Base-by-base conservation (phyloP, 2,888 invertebrate species). In the Plutella xylostella region DNA sequence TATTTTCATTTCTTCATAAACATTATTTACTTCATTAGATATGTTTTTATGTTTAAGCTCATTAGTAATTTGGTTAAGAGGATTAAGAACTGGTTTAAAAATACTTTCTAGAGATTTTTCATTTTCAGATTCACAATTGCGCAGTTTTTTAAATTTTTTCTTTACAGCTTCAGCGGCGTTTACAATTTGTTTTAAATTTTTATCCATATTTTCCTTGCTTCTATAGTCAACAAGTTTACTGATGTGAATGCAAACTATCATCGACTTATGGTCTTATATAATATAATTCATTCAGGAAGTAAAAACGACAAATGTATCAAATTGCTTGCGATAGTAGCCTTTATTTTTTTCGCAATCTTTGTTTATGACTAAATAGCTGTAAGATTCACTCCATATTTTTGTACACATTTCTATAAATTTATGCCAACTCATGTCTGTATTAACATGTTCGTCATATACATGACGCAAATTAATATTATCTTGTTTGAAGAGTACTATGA, bases 361-460 rank as follows among this genome's bases (percentile, higher is more conserved):
- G n/a, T n/a, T n/a, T n/a, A n/a, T n/a, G n/a, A n/a, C n/a, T n/a
- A n/a, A n/a, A n/a, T n/a, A n/a, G n/a, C n/a, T n/a, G n/a, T n/a
- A 40, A 9, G 43, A 41, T 14, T 47, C 37, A 9, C 19, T 21
- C 47, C 48, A 48, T 20, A 22, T 20, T 22, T 35, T 11, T 12
- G 19, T 18, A 15, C 43, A 43, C 21, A 43, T 17, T 28, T 48
- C 14, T n/a, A 41, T 49, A 30, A 56, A 55, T 15, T 44, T 11
- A 12, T 41, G 30, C 46, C 44, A 56, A 52, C 53, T n/a, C n/a
- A n/a, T n/a, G n/a, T n/a, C n/a, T n/a, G n/a, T n/a, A n/a, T n/a
- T n/a, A n/a, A n/a, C n/a, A 14, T 53, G 53, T 46, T 55, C 55
- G 21, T 54, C 47, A 34, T 55, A 55, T 5, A 25, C 43, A 43